Base-by-base conservation (phyloP, 2,113 vertebrate genomes). In the Paralichthys olivaceus region DNA sequence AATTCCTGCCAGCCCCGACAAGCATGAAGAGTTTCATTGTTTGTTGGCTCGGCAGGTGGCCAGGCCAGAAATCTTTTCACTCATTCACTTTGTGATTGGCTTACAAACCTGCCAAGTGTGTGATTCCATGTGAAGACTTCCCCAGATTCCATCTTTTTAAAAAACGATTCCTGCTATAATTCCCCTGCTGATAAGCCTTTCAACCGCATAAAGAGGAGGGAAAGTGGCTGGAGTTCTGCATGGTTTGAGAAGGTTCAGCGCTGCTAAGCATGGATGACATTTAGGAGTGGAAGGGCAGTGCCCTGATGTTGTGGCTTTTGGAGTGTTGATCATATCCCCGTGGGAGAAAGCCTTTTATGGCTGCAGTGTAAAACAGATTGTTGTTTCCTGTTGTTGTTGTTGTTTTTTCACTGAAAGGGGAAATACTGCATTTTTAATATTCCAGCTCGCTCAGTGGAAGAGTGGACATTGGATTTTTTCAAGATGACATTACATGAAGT, bases 1-100 rank as follows among this genome's bases (percentile, higher is more conserved):
- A 72, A 55, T 88, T 14, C 76, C 64, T 81, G 65, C 77, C 51
- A 68, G 68, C 45, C 59, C 59, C 58, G 45, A 83, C 82, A 81
- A 79, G 88, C 78, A 72, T 90, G 85, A 84, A 76, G 77, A 32
- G 9, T 69, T 90, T 91, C 80, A 90, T 91, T 92, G 86, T 91
- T 83, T 88, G 81, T 75, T 67, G 79, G 67, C 65, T 83, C 81
- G 87, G 91, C 79, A 25, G 68, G 25, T 59, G 47, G 83, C 84
- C 91, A 88, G 20, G 53, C 84, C 70, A 81, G 55, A 88, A 88
- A 88, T 90, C 74, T 70, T 71, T 84, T 77, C 69, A n/a, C 72
- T 81, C 68, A 77, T 83, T 69, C 51, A 64, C 59, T 25, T 69
- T 76, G 23, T 63, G 79, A 76, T 85, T 86, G 79, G 79, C 75